Conservation (phyloP, 2,113 vertebrate genomes). For the Istiophorus platypterus region DNA sequence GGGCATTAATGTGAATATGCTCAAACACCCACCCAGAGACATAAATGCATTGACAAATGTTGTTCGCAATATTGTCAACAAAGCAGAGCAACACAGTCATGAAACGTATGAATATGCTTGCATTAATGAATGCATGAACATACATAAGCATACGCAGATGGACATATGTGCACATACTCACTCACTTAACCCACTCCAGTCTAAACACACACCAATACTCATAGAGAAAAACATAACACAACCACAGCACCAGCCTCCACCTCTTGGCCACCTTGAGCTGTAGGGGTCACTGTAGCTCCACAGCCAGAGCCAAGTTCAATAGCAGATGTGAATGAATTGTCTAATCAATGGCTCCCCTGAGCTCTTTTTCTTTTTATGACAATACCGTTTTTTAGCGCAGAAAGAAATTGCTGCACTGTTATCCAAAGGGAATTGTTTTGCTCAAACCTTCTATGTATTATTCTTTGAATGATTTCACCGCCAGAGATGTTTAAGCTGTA, state of each 20-base stretch:
- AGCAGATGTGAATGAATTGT: slow-evolving; percentile 40
- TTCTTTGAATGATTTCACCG: slow-evolving; percentile 8
- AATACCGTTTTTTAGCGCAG: slow-evolving; percentile 12
- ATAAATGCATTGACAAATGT: not conserved
- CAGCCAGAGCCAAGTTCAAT: slow-evolving; percentile 50
- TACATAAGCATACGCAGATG: slow-evolving; percentile 8
- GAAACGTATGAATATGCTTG: slow-evolving; percentile 16
- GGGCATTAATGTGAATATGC: not conserved
- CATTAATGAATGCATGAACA: not conserved
- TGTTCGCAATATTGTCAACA: slow-evolving; percentile 3
- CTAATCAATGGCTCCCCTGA: slow-evolving; percentile 50
- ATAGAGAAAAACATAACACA: not conserved
- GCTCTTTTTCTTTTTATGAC: slow-evolving; percentile 55
- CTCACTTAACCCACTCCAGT: not conserved
- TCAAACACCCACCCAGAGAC: not conserved
- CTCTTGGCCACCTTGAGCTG: slow-evolving; percentile 16
- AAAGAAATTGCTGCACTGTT: slow-evolving; percentile 25
- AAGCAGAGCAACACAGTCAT: not conserved
- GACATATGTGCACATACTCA: not conserved
- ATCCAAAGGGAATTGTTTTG: not conserved
- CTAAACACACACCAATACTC: not conserved
- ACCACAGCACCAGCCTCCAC: not conserved
- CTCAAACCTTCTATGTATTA: slow-evolving; percentile 11
- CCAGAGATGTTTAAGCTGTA: not conserved
- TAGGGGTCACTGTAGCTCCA: slow-evolving; percentile 80